Evolutionary conservation across 2,888 invertebrate species (phyloP), one percentile per base, ranked within the genome.

Genomic region (Agrochola circellaris): DNA sequence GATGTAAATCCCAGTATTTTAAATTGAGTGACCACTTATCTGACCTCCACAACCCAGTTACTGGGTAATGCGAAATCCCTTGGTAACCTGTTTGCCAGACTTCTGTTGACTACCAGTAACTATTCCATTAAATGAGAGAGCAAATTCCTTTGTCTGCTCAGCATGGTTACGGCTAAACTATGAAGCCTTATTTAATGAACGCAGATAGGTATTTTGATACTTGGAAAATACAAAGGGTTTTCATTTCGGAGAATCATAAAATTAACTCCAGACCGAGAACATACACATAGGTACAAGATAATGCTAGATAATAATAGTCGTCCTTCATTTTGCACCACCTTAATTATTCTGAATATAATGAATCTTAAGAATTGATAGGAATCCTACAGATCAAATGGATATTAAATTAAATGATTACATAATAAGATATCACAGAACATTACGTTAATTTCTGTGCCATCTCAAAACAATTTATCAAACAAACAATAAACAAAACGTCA

Each of bases 381-480:
- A 30, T 17, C 8, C 20, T 20, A 51, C 23, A 51, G 20, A 20
- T 20, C 20, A 54, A 74, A 60, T 23, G 30, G 23, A 76, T 34
- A 13, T 58, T 15, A 58, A 76, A 68, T 34, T 1, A 34, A 58
- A 62, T 17, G 23, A 34, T 67, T 30, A 8, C 20, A n/a, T 45
- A 70, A n/a, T 45, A 70, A 54, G 17, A 75, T 60, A 82, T 66
- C 54, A 76, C n/a, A 30, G 54, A 76, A 76, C 11, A 62, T 54
- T 48, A 56, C 67, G 9, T 64, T 45, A 67, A 83, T 67, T 62
- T 58, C 20, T 9, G 70, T 62, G 51, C n/a, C 30, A 66, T 78
- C 54, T 56, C 45, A 30, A 82, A 75, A 30, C 30, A 83, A 79
- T 77, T 77, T 83, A 64, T 83, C 65, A 81, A 81, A 81, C 45